Base-by-base conservation (phyloP, 1,140 invertebrate genomes). In the Trichonephila clavata region DNA sequence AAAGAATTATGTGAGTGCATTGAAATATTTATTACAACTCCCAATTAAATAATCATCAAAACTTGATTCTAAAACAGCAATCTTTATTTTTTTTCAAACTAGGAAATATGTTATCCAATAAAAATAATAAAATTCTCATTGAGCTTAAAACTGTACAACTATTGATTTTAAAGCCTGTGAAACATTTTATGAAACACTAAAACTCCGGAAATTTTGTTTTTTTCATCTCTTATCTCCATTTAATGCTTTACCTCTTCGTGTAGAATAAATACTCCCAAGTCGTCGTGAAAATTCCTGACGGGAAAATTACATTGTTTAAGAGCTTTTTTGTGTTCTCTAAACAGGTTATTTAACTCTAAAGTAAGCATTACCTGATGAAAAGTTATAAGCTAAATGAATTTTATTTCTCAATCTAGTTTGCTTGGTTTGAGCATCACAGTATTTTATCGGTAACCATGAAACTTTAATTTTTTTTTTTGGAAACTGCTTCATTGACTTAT, bases 141-240 rank as follows among this genome's bases (percentile, higher is more conserved):
- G 6, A 6, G 71, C 24, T 18, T 77, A n/a, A 10, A 83, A 83
- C 81, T 59, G 6, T 57, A 21, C 57, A 83, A 21, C 57, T 24
- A 57, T 83, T 18, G 39, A 83, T n/a, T 83, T 83, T 83, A 1
- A 83, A 13, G 18, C 3, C 8, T 21, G 24, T 8, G 57, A 57
- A 16, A 4, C 21, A 57, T 83, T 50, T 83, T 21, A 83, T 83
- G 81, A 83, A 83, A 83, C 43, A 83, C 13, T 83, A 83, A 81
- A 81, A 83, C 14, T 20, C 21, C 21, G 2, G 50, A 57, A 77
- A 77, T 20, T 27, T 77, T 39, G 4, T 18, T 77, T 77, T 32
- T 77, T 77, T 16, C 71, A 39, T 77, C 18, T 32, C 71, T 32
- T 77, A 77, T 13, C 18, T 4, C 18, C 16, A 27, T n/a, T 68